Evolutionary conservation across 2,797 vertebrate species (phyloP).

Genomic region (Acanthurus tractus): DNA sequence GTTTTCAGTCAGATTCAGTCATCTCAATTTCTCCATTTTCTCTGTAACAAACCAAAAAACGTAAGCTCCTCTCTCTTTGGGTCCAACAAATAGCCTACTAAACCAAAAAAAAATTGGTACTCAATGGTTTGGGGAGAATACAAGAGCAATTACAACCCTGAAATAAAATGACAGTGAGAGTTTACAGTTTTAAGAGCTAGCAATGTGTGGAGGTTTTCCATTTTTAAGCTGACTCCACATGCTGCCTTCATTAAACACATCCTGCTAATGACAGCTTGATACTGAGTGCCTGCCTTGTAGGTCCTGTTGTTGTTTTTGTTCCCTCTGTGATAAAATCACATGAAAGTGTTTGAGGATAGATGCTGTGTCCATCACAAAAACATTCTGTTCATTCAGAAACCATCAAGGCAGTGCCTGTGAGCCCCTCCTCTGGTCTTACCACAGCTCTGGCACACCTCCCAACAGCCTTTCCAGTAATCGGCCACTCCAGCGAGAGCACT

Average conservation of each 20-base stretch:
- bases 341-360: slow-evolving; percentile 8
- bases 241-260: not conserved
- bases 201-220: not conserved
- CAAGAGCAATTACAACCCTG: not conserved
- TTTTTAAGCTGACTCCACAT: not conserved
- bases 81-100: not conserved
- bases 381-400: slow-evolving; percentile 27
- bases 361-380: slow-evolving; percentile 7
- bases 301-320: not conserved
- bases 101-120: not conserved
- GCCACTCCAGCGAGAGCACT: slow-evolving; percentile 15
- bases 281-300: not conserved
- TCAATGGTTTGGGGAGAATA: not conserved
- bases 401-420: slow-evolving; percentile 44
- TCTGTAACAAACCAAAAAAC: too few species aligned
- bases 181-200: too few species aligned
- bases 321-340: slow-evolving; percentile 19
- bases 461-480: not conserved
- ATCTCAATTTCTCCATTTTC: too few species aligned
- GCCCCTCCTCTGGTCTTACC: slow-evolving; percentile 21
- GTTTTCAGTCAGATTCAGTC: too few species aligned
- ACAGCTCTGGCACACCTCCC: not conserved
- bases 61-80: not conserved
- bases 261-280: not conserved
- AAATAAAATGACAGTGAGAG: not conserved